Evolutionary conservation across 2,888 invertebrate species (phyloP).

Genomic region (Dendrolimus pini): DNA sequence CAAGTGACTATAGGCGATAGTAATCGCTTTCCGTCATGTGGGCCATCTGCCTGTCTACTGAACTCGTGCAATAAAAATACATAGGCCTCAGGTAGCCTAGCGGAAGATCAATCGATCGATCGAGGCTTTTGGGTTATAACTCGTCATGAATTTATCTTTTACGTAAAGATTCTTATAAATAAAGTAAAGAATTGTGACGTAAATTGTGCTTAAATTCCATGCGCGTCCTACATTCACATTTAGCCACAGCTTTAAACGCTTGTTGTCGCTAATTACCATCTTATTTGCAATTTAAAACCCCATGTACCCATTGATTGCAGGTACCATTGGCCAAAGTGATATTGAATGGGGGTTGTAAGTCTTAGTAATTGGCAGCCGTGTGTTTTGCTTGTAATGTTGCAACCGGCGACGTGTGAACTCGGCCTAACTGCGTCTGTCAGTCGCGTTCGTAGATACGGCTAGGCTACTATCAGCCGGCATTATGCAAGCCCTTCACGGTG

Average conservation of each 20-base stretch:
- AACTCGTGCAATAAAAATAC: too few relatives aligned
- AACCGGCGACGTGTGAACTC: slow-evolving; percentile 40
- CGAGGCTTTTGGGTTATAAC: slow-evolving; percentile 22
- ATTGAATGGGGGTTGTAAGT: slow-evolving; percentile 47
- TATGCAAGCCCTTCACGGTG: slow-evolving; percentile 43
- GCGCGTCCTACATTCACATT: slow-evolving; percentile 58
- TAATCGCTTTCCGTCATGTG: too few relatives aligned
- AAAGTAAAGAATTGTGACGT: slow-evolving; percentile 67
- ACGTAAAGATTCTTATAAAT: slow-evolving; percentile 55
- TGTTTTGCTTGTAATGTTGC: slow-evolving; percentile 22
- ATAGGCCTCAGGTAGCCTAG: too few relatives aligned
- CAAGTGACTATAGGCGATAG: too few relatives aligned
- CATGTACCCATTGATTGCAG: slow-evolving; percentile 34
- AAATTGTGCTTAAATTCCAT: slow-evolving; percentile 73
- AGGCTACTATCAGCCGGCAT: slow-evolving; percentile 26
- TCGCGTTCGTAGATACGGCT: slow-evolving; percentile 20
- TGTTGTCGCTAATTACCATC: slow-evolving; percentile 73
- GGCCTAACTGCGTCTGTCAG: slow-evolving; percentile 37
- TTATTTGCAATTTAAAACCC: slow-evolving; percentile 72
- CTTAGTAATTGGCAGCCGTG: slow-evolving; percentile 58
- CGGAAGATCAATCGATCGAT: too few relatives aligned
- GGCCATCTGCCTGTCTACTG: too few relatives aligned
- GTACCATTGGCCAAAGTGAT: slow-evolving; percentile 52
- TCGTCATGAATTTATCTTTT: slow-evolving; percentile 51
- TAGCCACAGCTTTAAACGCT: slow-evolving; percentile 54